Conservation (phyloP, 2,888 invertebrate species). For the Hypomecis atomaria region DNA sequence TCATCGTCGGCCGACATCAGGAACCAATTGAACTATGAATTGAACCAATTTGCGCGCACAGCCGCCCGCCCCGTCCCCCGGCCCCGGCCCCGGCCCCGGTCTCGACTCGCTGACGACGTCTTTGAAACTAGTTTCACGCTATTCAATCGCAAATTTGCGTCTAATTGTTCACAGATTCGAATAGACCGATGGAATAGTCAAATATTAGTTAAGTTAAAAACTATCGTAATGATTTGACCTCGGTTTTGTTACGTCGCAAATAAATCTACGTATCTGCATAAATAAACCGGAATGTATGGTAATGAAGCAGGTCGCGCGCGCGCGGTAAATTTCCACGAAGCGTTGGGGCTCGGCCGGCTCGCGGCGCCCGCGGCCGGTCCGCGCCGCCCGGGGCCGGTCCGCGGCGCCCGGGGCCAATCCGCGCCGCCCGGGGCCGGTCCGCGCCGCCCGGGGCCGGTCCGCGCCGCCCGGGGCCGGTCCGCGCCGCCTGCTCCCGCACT, state of each 20-base stretch:
- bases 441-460: too few relatives aligned
- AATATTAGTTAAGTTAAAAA: not conserved
- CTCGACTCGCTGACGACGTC: not conserved
- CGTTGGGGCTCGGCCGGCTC: too few relatives aligned
- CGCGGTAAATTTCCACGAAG: not conserved
- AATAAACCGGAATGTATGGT: conserved; percentile 1
- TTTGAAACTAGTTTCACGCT: too few relatives aligned
- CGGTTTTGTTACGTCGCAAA: not conserved
- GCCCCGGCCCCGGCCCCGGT: not conserved
- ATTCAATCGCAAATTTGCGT: too few relatives aligned
- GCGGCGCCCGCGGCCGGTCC: too few relatives aligned
- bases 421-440: too few relatives aligned
- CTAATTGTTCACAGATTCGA: not conserved
- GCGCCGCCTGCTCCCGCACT: too few relatives aligned
- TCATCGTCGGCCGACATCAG: conserved; percentile 11
- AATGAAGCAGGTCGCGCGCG: not conserved
- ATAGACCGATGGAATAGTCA: not conserved
- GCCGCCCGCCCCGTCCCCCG: not conserved
- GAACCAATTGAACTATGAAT: conserved; percentile 21
- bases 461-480: too few relatives aligned
- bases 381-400: too few relatives aligned
- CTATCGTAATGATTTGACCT: not conserved
- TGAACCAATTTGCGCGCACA: conserved; percentile 13
- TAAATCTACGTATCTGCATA: not conserved
- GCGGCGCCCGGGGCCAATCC: too few relatives aligned